Base-by-base conservation (phyloP, 2,888 invertebrate species). In the Hyalella azteca region DNA sequence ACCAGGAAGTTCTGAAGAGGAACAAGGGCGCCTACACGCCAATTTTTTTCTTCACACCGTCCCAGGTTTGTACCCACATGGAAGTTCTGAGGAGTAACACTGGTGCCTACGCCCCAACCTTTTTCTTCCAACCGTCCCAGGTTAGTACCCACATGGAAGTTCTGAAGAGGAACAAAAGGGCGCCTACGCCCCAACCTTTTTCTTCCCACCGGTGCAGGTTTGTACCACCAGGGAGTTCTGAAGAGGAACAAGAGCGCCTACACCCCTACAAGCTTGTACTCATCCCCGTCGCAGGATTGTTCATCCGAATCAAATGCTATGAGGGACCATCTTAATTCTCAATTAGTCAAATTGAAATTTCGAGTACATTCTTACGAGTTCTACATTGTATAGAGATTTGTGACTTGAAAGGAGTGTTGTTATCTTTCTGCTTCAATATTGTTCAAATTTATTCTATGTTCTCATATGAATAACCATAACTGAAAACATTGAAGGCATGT, bases 161-260 rank as follows among this genome's bases (percentile, higher is more conserved):
- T 13, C 3, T 13, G 19, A 9, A 3, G 49, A 9, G 49, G 19
- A 49, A 15, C 15, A 90, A n/a, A n/a, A 91, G 82, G 91, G 91
- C 7, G 90, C 90, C 13, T 94, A 93, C 88, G 91, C 93, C 86
- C 90, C 39, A 29, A 32, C 66, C 9, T 22, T 82, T 29, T 50
- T 78, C 59, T 54, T 82, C 1, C 92, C 85, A 90, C 91, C 15
- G 89, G 93, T 79, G 92, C 40, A 50, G 22, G 80, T 81, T n/a
- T 93, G 84, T 92, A 91, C 0, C 94, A 94, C 87, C 93, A 94
- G 86, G 93, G 94, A 87, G 86, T 94, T 54, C 87, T 94, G 75
- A 88, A 90, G 29, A 89, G 93, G 3, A 90, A 90, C 79, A 90
- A 91, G 82, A 91, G 91, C 7, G 90, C 90, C 13, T 94, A 93